Evolutionary conservation across 2,888 invertebrate genomes (phyloP), one percentile per base, ranked within the genome.

Genomic region (Bimastos eiseni): DNA sequence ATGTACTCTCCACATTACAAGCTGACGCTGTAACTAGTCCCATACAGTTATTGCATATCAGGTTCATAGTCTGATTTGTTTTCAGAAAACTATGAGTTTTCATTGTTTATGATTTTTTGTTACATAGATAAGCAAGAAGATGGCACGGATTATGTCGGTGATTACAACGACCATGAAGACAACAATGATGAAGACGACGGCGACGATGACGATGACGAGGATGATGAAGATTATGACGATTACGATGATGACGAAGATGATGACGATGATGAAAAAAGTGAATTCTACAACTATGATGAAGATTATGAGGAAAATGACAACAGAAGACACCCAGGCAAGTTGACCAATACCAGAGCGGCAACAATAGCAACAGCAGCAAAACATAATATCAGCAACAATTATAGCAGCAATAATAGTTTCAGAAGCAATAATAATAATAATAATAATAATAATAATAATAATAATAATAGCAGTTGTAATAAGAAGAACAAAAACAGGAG

Each of bases 281-380:
- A 86, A 36, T 86, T 70, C n/a, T 70, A 70, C 70, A n/a, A 86
- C 86, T 86, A 86, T 24, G 86, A 86, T 86, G 86, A 86, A 17
- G 86, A 86, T 34, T 86, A 86, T 86, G 86, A 37, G 36, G 86
- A 86, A 24, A 36, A 86, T 36, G 86, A 86, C 19, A 36, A 86
- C 11, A 24, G 86, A 34, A 36, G 86, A 24, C 37, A 36, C 17
- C 34, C 0, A 86, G 86, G 86, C 36, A 86, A 34, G 86, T 86
- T 37, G 0, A 15, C 24, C n/a, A n/a, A n/a, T 70, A 2, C 70
- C 30, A 70, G 4, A 70, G n/a, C n/a, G n/a, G n/a, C n/a, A n/a
- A n/a, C n/a, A n/a, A n/a, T n/a, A n/a, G n/a, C n/a, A n/a, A n/a
- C n/a, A n/a, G n/a, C n/a, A n/a, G n/a, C n/a, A n/a, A n/a, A n/a